These are phyloP conservation scores for Chloroceryle amazona DNA, from an alignment of 2,797 vertebrate genomes.

Conservation along the genomic window DNA sequence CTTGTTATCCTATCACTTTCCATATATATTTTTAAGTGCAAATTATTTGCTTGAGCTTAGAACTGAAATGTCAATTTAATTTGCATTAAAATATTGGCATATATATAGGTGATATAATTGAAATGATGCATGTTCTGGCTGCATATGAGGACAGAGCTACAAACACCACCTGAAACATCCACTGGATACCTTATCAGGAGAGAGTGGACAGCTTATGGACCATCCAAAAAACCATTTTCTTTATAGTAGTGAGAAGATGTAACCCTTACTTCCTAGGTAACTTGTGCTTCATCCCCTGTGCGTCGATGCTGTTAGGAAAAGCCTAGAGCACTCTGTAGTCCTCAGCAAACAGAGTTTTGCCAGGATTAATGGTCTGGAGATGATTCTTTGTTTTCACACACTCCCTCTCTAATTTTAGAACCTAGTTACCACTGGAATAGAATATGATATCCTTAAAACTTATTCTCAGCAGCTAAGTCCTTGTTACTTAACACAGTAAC, in stretches of 20 bases:
- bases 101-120: background rate
- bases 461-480: background rate
- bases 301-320: background rate
- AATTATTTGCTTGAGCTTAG: background rate
- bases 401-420: background rate
- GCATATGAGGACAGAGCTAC: background rate
- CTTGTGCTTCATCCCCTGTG: background rate
- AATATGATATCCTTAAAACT: background rate
- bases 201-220: background rate
- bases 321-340: background rate
- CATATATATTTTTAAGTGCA: background rate
- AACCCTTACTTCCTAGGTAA: background rate
- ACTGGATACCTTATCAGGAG: background rate
- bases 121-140: background rate
- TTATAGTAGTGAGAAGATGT: background rate
- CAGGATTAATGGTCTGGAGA: background rate
- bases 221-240: rapidly evolving
- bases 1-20: background rate
- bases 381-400: background rate
- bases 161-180: background rate
- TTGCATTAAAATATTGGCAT: background rate
- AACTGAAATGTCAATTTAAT: background rate
- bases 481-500: background rate
- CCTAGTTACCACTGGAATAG: background rate
- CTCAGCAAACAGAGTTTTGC: background rate